Percentiles rank a stretch among this genome's conserved stretches.
Evolutionary conservation across 2,888 invertebrate species (phyloP).

Genomic region (Notodonta ziczac): DNA sequence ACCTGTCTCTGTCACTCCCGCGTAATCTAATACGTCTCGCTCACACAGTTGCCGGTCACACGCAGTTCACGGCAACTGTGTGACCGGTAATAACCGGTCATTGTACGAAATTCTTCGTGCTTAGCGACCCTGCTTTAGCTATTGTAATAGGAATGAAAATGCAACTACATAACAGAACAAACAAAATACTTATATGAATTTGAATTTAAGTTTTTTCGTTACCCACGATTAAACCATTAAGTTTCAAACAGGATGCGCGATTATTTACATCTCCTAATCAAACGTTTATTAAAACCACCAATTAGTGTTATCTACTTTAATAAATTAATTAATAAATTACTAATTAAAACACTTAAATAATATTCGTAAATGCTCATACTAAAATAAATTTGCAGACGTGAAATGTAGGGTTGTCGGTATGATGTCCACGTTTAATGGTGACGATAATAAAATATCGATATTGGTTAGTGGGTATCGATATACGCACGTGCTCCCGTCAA

Average conservation of each 20-base stretch:
- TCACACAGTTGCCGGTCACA: too few relatives aligned
- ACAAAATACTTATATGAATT: too few relatives aligned
- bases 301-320: conserved; percentile 51
- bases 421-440: conserved; percentile 36
- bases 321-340: conserved; percentile 64
- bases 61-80: too few relatives aligned
- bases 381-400: conserved; percentile 53
- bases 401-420: conserved; percentile 48
- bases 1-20: too few relatives aligned
- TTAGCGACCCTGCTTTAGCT: too few relatives aligned
- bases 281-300: conserved; percentile 41
- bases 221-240: too few relatives aligned
- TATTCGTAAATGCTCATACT: conserved; percentile 60
- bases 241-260: conserved; percentile 30
- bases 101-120: too few relatives aligned
- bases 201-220: too few relatives aligned
- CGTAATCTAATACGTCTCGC: too few relatives aligned
- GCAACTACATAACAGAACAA: too few relatives aligned
- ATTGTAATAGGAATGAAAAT: too few relatives aligned
- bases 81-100: too few relatives aligned
- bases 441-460: conserved; percentile 41
- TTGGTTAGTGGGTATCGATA: conserved; percentile 26
- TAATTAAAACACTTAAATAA: conserved; percentile 65
- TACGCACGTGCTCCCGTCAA: conserved; percentile 60
- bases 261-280: conserved; percentile 32